phyloP scores from a whole-genome alignment of 2,113 vertebrate species.

The Sardina pilchardus region DNA sequence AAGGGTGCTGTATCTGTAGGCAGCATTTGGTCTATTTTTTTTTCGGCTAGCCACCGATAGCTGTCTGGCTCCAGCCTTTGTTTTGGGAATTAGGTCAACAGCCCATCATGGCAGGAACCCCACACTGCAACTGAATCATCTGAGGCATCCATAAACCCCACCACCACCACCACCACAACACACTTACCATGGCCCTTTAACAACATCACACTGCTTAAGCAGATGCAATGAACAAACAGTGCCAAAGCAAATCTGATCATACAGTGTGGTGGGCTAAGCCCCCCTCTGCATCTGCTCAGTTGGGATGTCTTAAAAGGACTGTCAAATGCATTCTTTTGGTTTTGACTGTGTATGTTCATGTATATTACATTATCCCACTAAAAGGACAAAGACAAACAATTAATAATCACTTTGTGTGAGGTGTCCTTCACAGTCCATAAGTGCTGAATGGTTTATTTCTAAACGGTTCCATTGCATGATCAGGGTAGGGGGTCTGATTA shows the following conservation, averaged over 20 bases:
- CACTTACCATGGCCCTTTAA: background rate
- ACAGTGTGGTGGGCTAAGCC: background rate
- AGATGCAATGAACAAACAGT: background rate
- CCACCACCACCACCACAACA: background rate
- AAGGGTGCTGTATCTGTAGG: background rate
- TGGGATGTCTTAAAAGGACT: too few relatives aligned
- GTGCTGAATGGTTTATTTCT: background rate
- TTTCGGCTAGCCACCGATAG: background rate
- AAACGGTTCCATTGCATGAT: background rate
- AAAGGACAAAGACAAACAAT: too few relatives aligned
- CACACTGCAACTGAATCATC: background rate
- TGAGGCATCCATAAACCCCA: background rate
- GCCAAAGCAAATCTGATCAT: background rate
- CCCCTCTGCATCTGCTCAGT: too few relatives aligned
- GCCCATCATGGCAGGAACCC: background rate
- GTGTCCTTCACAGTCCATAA: background rate
- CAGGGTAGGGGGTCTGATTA: too few relatives aligned
- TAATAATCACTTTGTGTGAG: too few relatives aligned
- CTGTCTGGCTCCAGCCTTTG: background rate
- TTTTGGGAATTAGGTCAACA: constrained; percentile 3
- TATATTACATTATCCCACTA: too few relatives aligned
- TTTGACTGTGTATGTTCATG: too few relatives aligned
- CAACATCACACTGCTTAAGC: background rate
- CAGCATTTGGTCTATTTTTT: background rate
- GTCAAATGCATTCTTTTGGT: too few relatives aligned